Evolutionary conservation across 2,113 vertebrate genomes (phyloP), one percentile per base, ranked within the genome.

Genomic region (Oryzias javanicus): DNA sequence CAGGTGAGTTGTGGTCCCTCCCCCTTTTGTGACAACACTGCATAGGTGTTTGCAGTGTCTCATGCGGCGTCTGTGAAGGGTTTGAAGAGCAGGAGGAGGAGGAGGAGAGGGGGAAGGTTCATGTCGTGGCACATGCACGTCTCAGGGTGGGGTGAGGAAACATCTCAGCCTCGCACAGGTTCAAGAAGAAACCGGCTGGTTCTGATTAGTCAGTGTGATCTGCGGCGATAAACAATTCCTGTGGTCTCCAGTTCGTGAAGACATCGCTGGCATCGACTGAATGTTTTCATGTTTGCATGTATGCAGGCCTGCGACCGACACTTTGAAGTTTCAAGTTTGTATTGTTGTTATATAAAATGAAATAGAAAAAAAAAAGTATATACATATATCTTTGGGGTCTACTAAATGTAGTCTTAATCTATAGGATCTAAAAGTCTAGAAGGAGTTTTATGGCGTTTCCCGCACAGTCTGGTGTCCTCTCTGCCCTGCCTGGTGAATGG

Each of bases 201-300:
- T 93, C 90, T 91, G 90, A 93, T 95, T 94, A 94, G 86, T 80
- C 83, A 84, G 88, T 86, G 79, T 90, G 90, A 93, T 91, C 87
- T 84, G 79, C 80, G 67, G 84, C 87, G 90, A 93, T 93, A 93
- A 94, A 92, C 92, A 92, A 93, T 94, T 94, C 91, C 91, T 93
- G 93, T 92, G 93, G 93, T 93, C 90, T 93, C 55, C 81, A 86
- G 54, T 53, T 74, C 66, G 42, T 53, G 70, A 80, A 78, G 71
- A 83, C 76, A 78, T 74, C 75, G 49, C 78, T 79, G 75, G 75
- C 72, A 79, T 18, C 45, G n/a, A 49, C 18, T 57, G 68, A 18
- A 69, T 64, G 60, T 62, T 78, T 64, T 60, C 68, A 78, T 76
- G 64, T 74, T 60, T 71, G 53, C 52, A 56, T 61, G 62, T 77